phyloP scores from a whole-genome alignment of 2,113 vertebrate species.

The Myxocyprinus asiaticus region DNA sequence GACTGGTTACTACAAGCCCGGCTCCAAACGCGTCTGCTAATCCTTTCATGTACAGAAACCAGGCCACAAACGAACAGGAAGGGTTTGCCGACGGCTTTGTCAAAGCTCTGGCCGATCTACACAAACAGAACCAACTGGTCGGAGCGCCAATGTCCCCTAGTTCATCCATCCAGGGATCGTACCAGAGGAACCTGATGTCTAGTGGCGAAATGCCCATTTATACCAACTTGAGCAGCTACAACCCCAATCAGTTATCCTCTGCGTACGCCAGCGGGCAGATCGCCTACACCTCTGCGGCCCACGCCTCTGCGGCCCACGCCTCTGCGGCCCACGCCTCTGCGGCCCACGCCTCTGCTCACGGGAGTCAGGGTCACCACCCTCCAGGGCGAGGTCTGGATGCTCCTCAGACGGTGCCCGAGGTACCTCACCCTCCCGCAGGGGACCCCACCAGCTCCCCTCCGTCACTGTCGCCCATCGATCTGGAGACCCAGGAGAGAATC shows the following conservation, averaged over 20 bases:
- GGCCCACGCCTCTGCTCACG: slow-evolving; percentile 32
- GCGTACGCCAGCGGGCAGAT: slow-evolving; percentile 55
- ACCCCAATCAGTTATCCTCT: slow-evolving; percentile 62
- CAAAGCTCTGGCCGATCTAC: slow-evolving; percentile 76
- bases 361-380: slow-evolving; percentile 50
- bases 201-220: slow-evolving; percentile 69
- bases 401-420: slow-evolving; percentile 75
- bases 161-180: slow-evolving; percentile 57
- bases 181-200: slow-evolving; percentile 61
- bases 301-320: too few relatives aligned
- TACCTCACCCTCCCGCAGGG: slow-evolving; percentile 56
- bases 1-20: slow-evolving; percentile 60
- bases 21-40: slow-evolving; percentile 51
- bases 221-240: slow-evolving; percentile 73
- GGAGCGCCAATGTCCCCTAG: slow-evolving; percentile 66
- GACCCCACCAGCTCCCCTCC: slow-evolving; percentile 65
- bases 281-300: slow-evolving; percentile 30
- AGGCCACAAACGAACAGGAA: slow-evolving; percentile 76
- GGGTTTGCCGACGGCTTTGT: slow-evolving; percentile 78
- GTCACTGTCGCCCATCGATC: slow-evolving; percentile 75
- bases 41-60: slow-evolving; percentile 71
- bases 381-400: slow-evolving; percentile 64
- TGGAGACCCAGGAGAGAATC: slow-evolving; percentile 77
- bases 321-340: too few relatives aligned
- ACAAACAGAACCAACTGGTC: slow-evolving; percentile 78